A percentile compares a stretch with the other conserved stretches of the same genome.
Evolutionary conservation across 2,113 vertebrate genomes (phyloP).

Genomic region (Mustela nigripes): DNA sequence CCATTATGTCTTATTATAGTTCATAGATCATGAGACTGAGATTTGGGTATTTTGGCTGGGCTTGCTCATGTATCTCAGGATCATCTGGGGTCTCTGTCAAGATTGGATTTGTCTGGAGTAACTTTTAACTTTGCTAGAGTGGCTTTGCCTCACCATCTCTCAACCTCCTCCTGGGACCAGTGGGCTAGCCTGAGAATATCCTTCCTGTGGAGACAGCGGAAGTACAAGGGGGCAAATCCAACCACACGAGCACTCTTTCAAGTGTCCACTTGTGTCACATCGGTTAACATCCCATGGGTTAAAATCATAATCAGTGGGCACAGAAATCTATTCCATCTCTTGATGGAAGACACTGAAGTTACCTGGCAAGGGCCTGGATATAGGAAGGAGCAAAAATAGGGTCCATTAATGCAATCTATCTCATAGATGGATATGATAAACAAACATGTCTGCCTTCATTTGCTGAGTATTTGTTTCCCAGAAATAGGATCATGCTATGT

Average conservation of each 20-base stretch:
- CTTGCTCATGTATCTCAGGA: background rate
- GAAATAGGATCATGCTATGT: background rate
- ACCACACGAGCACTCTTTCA: background rate
- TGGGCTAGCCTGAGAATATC: background rate
- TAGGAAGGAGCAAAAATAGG: constrained; percentile 13
- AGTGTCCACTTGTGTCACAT: background rate
- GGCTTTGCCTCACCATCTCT: background rate
- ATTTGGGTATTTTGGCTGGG: background rate
- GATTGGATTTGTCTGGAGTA: background rate
- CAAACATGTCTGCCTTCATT: constrained; percentile 13
- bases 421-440: background rate
- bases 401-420: background rate
- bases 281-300: background rate
- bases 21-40: background rate
- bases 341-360: constrained; percentile 35
- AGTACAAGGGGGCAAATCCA: background rate
- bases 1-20: constrained; percentile 22
- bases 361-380: background rate
- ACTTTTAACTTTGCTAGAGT: background rate
- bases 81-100: background rate
- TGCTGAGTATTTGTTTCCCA: constrained; percentile 29
- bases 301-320: background rate
- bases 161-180: background rate
- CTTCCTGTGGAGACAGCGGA: background rate
- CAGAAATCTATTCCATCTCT: constrained; percentile 20